Evolutionary conservation across 2,888 invertebrate genomes (phyloP), one percentile per base, ranked within the genome.

Genomic region (Torymus auratus): DNA sequence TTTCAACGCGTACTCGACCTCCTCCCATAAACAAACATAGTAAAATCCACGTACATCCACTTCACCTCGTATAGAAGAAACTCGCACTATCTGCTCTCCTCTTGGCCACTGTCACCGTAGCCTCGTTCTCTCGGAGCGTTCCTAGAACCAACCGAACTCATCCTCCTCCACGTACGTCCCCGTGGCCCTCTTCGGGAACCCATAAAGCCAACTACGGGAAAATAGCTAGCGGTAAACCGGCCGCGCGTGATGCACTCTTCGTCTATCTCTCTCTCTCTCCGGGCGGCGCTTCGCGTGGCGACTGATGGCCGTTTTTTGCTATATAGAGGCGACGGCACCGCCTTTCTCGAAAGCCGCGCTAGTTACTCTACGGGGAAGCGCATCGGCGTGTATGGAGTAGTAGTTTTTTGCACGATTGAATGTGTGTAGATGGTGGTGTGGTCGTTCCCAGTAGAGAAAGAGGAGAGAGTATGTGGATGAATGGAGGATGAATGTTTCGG

Each of bases 111-210:
- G 28, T 28, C 28, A 28, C 28, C 28, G 7, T 2, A 23, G 65
- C 7, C 20, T 14, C 60, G 17, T 15, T 60, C 28, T 60, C n/a
- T 60, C 52, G 11, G 50, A 52, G 23, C 20, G 52, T 67, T 75
- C 67, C 1, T 11, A 60, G 67, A 75, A 60, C 7, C 28, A 56
- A 75, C 23, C 58, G 52, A 75, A 67, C 60, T 72, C n/a, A 13
- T 56, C 15, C 12, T 15, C 60, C 14, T 60, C 23, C 20, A 52
- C 58, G 28, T 28, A 58, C 15, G 15, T 58, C 17, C 50, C 53
- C 28, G 28, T 28, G 28, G 28, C 28, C 28, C 28, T 28, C 28
- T 28, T 28, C 28, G 28, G 7, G 28, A 28, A 28, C 3, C 28
- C 28, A 28, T 28, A 7, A 28, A 28, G 28, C 28, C 28, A 28